Evolutionary conservation across 2,797 vertebrate genomes (phyloP), one percentile per base, ranked within the genome.

Genomic region (Columba guinea): DNA sequence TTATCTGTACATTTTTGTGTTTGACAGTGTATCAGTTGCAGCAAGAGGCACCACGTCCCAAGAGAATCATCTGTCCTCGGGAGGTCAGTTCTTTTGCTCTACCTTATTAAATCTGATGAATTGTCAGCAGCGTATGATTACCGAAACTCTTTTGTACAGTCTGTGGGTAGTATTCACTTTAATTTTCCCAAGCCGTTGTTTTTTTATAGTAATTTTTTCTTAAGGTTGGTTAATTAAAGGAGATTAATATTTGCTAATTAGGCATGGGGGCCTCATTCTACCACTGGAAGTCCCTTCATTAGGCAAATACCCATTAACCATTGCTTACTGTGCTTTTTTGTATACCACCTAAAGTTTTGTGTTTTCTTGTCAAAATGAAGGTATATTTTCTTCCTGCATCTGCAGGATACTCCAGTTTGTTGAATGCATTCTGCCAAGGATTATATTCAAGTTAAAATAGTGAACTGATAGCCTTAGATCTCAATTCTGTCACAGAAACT

Each of bases 11-110:
- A 32, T 95, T 96, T 96, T 94, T 95, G 64, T 96, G 49, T 98
- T 97, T 96, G 93, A 95, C 98, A 99, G 99, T 99, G 96, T 99
- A 99, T 98, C 99, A 99, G 93, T 97, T 99, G 89, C 99, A 99
- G 97, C 99, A 99, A 97, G 99, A 99, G 96, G 98, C 99, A 13
- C 99, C 99, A 17, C 98, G 98, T 93, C 99, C 99, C 98, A 99
- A 99, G 98, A 99, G 99, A 98, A 98, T 99, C 96, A 98, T 98
- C 89, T 99, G 99, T 98, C 98, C 99, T 96, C 98, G 98, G 91
- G 99, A 99, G 99, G 99, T 99, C 92, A 98, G 99, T 98, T 94
- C 77, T 91, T 95, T 92, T 16, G 15, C 71, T 89, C 49, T 52
- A 59, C 94, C 94, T 96, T 94, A 67, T 97, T 97, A 97, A 94